Base-by-base conservation (phyloP, 2,113 vertebrate species). In the Taurulus bubalis region DNA sequence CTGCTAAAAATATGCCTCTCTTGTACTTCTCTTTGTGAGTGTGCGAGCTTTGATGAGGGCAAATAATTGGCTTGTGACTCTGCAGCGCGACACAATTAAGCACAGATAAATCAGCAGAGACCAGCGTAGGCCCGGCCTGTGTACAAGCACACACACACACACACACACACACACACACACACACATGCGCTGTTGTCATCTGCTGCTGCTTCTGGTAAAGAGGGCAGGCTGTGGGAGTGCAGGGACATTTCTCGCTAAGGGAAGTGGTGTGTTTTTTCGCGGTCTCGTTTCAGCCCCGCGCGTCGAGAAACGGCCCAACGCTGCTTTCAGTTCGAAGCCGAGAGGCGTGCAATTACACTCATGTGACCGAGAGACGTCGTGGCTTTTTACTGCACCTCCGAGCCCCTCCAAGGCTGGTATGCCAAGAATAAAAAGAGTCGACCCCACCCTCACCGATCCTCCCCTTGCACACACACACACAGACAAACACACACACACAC, bases 141-240 rank as follows among this genome's bases (percentile, higher is more conserved):
- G 55, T 71, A 51, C 40, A 79, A 30, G 60, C 47, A 77, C 42
- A 69, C 67, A 64, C 14, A 24, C 36, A 82, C 47, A 49, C 53
- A 49, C 51, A 70, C 67, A 64, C 8, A 26, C 32, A 74, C 49
- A 59, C 53, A 51, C 42, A 53, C 77, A 82, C 47, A 58, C 30
- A 28, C 55, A 53, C 79, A 69, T 40, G 75, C 62, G 71, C 53
- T 75, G 86, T 69, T 86, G 75, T 84, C 77, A 85, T 92, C 80
- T 91, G 89, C 88, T 84, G 67, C 63, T 77, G 85, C 86, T 94
- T 94, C 92, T 93, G 91, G 90, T 92, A 92, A 91, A 91, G 67
- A 70, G 79, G 53, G 26, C 71, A 71, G 77, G 49, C 72, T 83
- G 93, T 92, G 93, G 90, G 93, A 90, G 90, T 87, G 84, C 81